Evolutionary conservation across 2,888 invertebrate species (phyloP).

Genomic region (Caenorhabditis parvicauda): DNA sequence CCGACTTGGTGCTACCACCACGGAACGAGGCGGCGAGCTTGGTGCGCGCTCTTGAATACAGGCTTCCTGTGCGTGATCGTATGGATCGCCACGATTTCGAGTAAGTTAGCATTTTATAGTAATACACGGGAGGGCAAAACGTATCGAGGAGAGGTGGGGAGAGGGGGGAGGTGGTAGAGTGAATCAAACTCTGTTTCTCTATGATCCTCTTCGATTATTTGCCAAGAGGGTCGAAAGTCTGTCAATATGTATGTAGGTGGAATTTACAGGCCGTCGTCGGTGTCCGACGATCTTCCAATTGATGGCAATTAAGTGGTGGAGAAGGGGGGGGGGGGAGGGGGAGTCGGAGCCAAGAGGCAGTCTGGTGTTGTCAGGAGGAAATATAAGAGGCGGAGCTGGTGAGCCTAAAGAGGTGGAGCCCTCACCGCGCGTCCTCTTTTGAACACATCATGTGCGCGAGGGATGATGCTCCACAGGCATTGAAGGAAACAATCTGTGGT

Average conservation of each 20-base stretch:
- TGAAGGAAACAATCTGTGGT: no score
- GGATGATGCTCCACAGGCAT: no score
- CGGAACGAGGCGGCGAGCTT: conserved; percentile 38
- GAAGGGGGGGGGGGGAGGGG: conserved; percentile 2
- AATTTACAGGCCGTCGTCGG: no score
- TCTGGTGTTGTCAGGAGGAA: neutral
- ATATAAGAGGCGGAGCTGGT: conserved; percentile 3
- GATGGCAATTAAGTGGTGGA: neutral
- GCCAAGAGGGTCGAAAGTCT: no score
- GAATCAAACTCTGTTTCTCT: no score
- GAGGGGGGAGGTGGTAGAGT: conserved; percentile 5
- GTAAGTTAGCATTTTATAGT: conserved; percentile 40
- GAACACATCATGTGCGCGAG: no score
- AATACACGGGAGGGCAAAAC: neutral
- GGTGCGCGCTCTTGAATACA: conserved; percentile 36
- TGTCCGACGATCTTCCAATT: no score
- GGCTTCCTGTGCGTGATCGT: conserved; percentile 35
- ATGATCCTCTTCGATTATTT: no score
- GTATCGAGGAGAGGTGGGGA: conserved; percentile 1
- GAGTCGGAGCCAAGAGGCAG: conserved; percentile 7
- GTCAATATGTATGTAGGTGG: no score
- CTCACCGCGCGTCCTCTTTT: no score
- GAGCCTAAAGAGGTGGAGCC: no score
- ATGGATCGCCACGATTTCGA: conserved; percentile 45
- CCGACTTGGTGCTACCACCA: neutral